These are phyloP conservation scores for Nanorana parkeri DNA, from an alignment of 2,113 vertebrate genomes.

Conservation along the genomic window DNA sequence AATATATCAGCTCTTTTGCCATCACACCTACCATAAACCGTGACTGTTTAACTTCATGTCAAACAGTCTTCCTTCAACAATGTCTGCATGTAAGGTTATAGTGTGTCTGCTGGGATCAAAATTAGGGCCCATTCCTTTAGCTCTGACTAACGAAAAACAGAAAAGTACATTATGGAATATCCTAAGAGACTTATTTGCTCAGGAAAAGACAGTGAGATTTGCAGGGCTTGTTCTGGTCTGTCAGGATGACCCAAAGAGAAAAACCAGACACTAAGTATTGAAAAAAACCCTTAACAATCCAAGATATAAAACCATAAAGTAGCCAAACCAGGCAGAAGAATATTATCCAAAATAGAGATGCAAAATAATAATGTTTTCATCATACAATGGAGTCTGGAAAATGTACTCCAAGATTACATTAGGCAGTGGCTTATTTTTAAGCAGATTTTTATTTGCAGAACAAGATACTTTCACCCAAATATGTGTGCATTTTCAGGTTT, in stretches of 20 bases:
- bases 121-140: background rate
- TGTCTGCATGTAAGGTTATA: slow-evolving; percentile 16
- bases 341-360: background rate
- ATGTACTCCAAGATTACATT: background rate
- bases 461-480: too few relatives aligned
- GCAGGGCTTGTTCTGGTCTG: background rate
- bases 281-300: slow-evolving; percentile 2
- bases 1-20: background rate
- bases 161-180: background rate
- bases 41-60: slow-evolving; percentile 46
- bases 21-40: slow-evolving; percentile 33
- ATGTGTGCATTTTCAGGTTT: too few relatives aligned
- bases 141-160: slow-evolving; percentile 15
- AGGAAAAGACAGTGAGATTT: background rate
- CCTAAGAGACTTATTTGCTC: slow-evolving; percentile 25
- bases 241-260: slow-evolving; percentile 21
- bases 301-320: background rate
- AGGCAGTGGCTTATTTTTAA: slow-evolving; percentile 15
- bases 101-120: slow-evolving; percentile 17
- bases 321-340: background rate
- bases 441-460: background rate
- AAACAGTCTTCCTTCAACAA: slow-evolving; percentile 26
- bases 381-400: background rate
- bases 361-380: slow-evolving; percentile 5
- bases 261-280: slow-evolving; percentile 5